phyloP scores from a whole-genome alignment of 1,140 invertebrate genomes.

The Drosophila equinoxialis region DNA sequence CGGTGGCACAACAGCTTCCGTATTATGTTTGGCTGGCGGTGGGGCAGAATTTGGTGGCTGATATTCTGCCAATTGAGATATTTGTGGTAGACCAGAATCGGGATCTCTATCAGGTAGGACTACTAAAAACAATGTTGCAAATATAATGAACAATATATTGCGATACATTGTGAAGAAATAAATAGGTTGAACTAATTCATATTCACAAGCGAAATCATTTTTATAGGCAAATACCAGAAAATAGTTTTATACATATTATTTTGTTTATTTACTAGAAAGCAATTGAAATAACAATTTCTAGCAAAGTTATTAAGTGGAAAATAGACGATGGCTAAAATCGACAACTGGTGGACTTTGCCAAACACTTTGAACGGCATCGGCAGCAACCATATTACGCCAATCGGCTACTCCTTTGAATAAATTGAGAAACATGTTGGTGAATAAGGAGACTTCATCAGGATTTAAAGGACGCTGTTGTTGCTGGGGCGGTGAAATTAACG shows the following conservation, averaged over 20 bases:
- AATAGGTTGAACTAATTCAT: neutral
- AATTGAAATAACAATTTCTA: conserved; percentile 5
- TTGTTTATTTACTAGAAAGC: conserved; percentile 17
- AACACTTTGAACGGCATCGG: conserved; percentile 59
- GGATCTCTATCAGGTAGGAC: neutral
- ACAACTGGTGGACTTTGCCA: conserved; percentile 68
- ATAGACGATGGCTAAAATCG: conserved; percentile 62
- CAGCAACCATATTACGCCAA: conserved; percentile 61
- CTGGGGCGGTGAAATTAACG: conserved; percentile 32
- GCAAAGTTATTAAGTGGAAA: conserved; percentile 33
- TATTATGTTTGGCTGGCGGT: neutral
- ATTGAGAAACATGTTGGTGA: conserved; percentile 63
- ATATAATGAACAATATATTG: neutral
- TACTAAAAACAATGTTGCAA: neutral
- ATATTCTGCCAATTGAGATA: neutral
- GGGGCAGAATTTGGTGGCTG: no score
- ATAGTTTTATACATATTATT: neutral
- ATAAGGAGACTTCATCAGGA: conserved; percentile 56
- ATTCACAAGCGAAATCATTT: neutral
- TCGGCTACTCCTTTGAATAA: conserved; percentile 53
- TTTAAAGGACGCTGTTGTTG: conserved; percentile 46
- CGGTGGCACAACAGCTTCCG: neutral
- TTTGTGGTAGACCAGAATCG: neutral
- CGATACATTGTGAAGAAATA: neutral
- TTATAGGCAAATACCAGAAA: neutral